Evolutionary conservation across 2,888 invertebrate genomes (phyloP).

Genomic region (Clunio marinus): DNA sequence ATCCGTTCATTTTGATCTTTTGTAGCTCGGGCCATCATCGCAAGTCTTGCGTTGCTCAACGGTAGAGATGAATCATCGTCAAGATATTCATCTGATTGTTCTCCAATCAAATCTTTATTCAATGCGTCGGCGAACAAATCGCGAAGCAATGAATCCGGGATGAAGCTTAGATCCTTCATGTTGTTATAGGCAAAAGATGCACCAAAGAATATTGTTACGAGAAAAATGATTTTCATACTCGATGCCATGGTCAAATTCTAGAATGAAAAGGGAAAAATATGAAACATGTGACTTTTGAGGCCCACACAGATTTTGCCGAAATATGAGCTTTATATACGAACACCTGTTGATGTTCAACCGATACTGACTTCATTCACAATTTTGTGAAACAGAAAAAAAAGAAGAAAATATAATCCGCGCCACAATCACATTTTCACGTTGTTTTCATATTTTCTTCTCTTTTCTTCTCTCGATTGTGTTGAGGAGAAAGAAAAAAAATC

Average conservation of each 20-base stretch:
- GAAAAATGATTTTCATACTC: background rate
- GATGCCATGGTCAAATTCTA: slow-evolving; percentile 22
- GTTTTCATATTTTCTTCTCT: background rate
- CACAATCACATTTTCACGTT: background rate
- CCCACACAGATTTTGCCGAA: background rate
- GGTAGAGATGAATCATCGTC: slow-evolving; percentile 46
- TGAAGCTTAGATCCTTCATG: slow-evolving; percentile 56
- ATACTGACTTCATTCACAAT: background rate
- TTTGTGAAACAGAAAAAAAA: background rate
- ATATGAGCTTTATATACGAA: background rate
- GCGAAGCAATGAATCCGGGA: slow-evolving; percentile 68
- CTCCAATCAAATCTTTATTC: slow-evolving; percentile 68
- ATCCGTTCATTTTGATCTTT: slow-evolving; percentile 59
- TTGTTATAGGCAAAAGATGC: slow-evolving; percentile 21
- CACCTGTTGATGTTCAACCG: slow-evolving; percentile 33
- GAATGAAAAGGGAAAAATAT: slow-evolving; percentile 9
- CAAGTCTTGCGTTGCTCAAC: slow-evolving; percentile 45
- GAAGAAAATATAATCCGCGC: background rate
- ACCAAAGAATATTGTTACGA: background rate
- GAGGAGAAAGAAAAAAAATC: background rate
- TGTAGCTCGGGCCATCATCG: slow-evolving; percentile 54
- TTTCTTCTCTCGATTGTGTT: background rate
- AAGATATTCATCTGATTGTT: slow-evolving; percentile 54
- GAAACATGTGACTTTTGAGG: slow-evolving; percentile 12
- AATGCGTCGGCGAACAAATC: slow-evolving; percentile 69